Evolutionary conservation across 2,888 invertebrate species (phyloP).

Genomic region (Cenopis cana): DNA sequence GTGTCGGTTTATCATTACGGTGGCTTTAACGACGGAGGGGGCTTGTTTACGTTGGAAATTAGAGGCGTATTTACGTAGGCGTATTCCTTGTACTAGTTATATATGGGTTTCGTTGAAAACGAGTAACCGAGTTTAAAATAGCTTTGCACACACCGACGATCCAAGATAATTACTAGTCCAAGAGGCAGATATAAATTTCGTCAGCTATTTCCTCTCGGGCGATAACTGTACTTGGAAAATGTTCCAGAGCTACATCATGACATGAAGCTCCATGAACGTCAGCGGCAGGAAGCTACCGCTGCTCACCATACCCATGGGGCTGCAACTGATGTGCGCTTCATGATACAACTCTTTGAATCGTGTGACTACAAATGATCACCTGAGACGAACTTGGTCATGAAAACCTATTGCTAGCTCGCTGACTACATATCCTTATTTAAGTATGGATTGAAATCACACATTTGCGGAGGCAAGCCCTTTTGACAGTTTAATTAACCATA

Average conservation of each 20-base stretch:
- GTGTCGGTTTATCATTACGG: constrained; percentile 40
- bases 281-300: too few species aligned
- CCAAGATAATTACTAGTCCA: neutral
- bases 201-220: too few species aligned
- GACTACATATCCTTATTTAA: neutral
- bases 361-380: too few species aligned
- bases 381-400: too few species aligned
- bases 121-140: neutral
- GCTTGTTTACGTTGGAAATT: neutral
- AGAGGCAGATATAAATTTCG: too few species aligned
- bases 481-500: constrained; percentile 67
- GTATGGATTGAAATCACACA: neutral
- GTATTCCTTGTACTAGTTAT: neutral
- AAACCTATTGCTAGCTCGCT: too few species aligned
- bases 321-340: too few species aligned
- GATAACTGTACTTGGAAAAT: too few species aligned
- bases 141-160: neutral
- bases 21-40: constrained; percentile 19
- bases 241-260: too few species aligned
- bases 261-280: too few species aligned
- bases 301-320: too few species aligned
- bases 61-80: neutral
- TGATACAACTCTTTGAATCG: too few species aligned
- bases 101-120: neutral
- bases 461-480: constrained; percentile 45